These are phyloP conservation scores for Nasonia vitripennis DNA, from an alignment of 1,140 invertebrate species.

Conservation along the genomic window DNA sequence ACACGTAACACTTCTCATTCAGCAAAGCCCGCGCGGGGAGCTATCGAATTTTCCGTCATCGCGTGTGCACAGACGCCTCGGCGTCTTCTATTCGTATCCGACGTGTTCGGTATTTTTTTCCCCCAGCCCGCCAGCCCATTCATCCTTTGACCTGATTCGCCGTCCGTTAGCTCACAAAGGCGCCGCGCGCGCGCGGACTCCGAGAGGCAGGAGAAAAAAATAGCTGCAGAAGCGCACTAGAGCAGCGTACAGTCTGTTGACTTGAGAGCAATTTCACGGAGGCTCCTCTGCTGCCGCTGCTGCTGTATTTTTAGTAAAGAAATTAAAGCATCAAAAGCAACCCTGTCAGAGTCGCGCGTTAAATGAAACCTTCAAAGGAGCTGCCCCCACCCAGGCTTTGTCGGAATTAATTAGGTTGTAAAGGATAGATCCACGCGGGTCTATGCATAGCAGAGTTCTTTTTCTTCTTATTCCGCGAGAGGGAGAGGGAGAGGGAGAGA, in stretches of 20 bases:
- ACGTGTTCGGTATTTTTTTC: slow-evolving; percentile 25
- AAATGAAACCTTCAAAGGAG: slow-evolving; percentile 21
- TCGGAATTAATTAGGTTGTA: slow-evolving; percentile 32
- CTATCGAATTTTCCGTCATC: not conserved
- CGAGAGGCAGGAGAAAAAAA: slow-evolving; percentile 13
- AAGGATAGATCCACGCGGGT: not conserved
- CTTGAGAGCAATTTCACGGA: slow-evolving; percentile 13
- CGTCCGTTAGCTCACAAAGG: slow-evolving; percentile 18
- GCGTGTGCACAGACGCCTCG: too few species aligned
- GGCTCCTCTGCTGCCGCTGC: not conserved
- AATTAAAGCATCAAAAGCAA: slow-evolving; percentile 18
- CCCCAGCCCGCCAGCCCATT: not conserved
- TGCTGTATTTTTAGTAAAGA: slow-evolving; percentile 26
- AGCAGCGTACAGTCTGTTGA: slow-evolving; percentile 17
- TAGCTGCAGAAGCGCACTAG: not conserved
- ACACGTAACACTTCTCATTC: not conserved
- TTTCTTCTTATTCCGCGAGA: too few species aligned
- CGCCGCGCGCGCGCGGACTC: not conserved
- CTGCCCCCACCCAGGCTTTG: not conserved
- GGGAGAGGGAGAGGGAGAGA: too few species aligned
- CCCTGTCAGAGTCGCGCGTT: not conserved
- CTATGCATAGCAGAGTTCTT: too few species aligned
- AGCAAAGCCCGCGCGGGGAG: not conserved
- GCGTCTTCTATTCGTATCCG: slow-evolving; percentile 1
- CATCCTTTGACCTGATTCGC: slow-evolving; percentile 31